Evolutionary conservation across 2,888 invertebrate genomes (phyloP), one percentile per base, ranked within the genome.

Genomic region (Hybos culiciformis): DNA sequence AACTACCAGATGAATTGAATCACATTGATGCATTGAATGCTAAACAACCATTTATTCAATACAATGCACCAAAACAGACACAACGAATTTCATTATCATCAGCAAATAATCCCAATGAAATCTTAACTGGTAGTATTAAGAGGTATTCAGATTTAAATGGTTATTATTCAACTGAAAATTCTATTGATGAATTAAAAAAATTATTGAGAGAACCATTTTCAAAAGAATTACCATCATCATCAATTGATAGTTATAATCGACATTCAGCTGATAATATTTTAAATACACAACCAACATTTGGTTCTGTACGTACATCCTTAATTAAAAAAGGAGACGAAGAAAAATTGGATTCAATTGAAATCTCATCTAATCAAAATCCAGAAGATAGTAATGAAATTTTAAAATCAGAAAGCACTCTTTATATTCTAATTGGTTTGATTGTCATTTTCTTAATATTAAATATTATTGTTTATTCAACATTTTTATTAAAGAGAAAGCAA

Each of bases 401-500:
- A 60, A 71, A 71, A 44, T 73, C 76, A 8, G 70, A 75, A 46
- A 71, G 75, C 5, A 76, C 75, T n/a, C 63, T 78, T 46, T 74
- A 77, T 49, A 62, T 80, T 40, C 66, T 80, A 34, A 70, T 79
- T 37, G 73, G 74, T 1, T 66, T 81, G 47, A 81, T 80, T 19
- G 70, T 80, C 39, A 63, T 82, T 36, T 85, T 88, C 57, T 66
- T 88, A 7, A 64, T 80, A 18, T 69, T 83, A 7, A 88, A 87
- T 59, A 63, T 84, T 11, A 56, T 59, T 29, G 62, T 66, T 34
- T 59, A 66, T 24, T 57, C 58, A 0, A 63, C 66, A 1, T 61
- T 64, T 39, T 45, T 63, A 44, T 29, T 63, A 49, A 59, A 59
- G 20, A 60, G 62, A 44, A 58, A 61, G 14, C 7, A 36, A 21